Conservation (phyloP, 2,888 invertebrate genomes). For the Limnephilus marmoratus region DNA sequence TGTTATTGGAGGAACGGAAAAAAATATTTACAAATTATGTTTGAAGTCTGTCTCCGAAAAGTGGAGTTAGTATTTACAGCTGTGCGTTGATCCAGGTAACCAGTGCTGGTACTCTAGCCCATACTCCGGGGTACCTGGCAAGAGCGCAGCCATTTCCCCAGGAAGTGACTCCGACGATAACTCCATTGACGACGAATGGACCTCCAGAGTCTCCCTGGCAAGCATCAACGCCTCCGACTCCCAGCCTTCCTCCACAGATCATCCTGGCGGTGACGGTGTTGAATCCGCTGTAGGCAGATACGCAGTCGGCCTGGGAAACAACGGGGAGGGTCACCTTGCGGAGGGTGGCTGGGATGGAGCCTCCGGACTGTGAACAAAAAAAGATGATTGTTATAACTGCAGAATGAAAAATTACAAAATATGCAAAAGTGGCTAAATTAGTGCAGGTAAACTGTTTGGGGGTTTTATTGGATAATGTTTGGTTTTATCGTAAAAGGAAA, state of each 20-base stretch:
- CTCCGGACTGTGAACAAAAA: slow-evolving; percentile 53
- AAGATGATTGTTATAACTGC: neutral
- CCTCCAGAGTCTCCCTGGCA: slow-evolving; percentile 79
- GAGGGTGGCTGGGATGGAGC: slow-evolving; percentile 37
- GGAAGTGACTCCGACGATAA: slow-evolving; percentile 78
- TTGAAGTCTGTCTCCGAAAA: neutral
- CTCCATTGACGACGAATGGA: slow-evolving; percentile 72
- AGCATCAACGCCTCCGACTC: slow-evolving; percentile 73
- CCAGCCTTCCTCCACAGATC: slow-evolving; percentile 72
- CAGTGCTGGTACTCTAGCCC: slow-evolving; percentile 70
- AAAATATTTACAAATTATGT: neutral
- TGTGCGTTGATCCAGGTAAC: neutral
- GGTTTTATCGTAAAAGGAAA: neutral
- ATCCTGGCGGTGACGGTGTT: slow-evolving; percentile 71
- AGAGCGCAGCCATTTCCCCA: slow-evolving; percentile 77
- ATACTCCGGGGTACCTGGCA: slow-evolving; percentile 76
- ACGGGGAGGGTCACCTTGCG: slow-evolving; percentile 58
- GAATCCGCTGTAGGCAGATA: slow-evolving; percentile 47
- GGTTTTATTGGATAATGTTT: too few species aligned
- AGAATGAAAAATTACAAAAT: too few species aligned
- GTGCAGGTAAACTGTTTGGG: too few species aligned
- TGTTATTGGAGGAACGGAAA: neutral
- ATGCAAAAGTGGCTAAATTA: too few species aligned
- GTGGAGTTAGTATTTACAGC: neutral
- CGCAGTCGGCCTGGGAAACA: slow-evolving; percentile 55